Evolutionary conservation across 2,797 vertebrate genomes (phyloP), one percentile per base, ranked within the genome.

Genomic region (Esox lucius): DNA sequence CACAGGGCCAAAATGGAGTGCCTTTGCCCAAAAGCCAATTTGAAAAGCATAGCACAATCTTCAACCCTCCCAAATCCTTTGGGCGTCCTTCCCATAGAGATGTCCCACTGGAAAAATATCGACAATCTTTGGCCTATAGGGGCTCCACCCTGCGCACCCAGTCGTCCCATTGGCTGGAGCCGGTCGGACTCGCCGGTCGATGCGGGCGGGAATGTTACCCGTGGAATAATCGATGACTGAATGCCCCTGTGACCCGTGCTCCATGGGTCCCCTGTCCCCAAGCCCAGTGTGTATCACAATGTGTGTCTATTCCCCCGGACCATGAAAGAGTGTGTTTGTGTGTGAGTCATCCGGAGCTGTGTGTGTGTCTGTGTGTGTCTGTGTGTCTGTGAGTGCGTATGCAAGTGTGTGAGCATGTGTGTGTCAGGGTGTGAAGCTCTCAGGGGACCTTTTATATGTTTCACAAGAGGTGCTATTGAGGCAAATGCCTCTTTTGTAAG

Each of bases 291-390:
- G 31, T 2, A 24, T 24, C 56, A 69, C 56, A 64, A 61, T 28
- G 49, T 65, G 42, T 31, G 1, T 49, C 72, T 82, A 73, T 76
- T 77, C 66, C 71, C 71, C 66, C 75, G 75, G 80, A 72, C 74
- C 70, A 16, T 79, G 70, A 84, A 72, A 83, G 68, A 46, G 70
- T 46, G 33, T 79, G 80, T 77, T 72, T 78, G 71, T 78, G 71
- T 78, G 67, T 81, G 84, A 87, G 74, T 87, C 79, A 84, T 80
- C 46, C 68, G 31, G 71, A 78, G 69, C 39, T 31, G 33, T 64
- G 64, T 28, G 2, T 22, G 56, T 59, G 51, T 64, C 12, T 64
- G 61, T 28, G 26, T 28, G 8, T 12, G 61, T 64, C 9, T 6
- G 4, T 64, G 61, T 2, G 15, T 28, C 26, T 5, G 62, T 8